Percentiles rank a stretch among this genome's conserved stretches.
Conservation (phyloP, 92 coral and sea anemone species). For the Zoanthus solanderi region DNA sequence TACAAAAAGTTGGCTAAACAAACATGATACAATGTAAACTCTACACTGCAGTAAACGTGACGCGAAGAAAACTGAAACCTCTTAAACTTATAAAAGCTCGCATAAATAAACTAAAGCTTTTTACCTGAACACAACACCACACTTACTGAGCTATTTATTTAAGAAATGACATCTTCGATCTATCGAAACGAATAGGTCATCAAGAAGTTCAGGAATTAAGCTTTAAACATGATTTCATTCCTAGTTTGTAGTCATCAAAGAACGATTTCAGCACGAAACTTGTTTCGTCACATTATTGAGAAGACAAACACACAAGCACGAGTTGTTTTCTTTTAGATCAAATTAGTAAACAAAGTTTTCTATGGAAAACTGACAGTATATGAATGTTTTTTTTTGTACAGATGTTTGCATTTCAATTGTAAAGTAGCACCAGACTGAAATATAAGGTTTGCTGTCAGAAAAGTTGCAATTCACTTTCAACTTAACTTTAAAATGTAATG, state of each 20-base stretch:
- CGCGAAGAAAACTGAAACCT: not conserved
- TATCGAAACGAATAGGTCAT: conserved; percentile 2
- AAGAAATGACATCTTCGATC: conserved; percentile 20
- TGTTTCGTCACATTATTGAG: not conserved
- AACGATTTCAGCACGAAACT: not conserved
- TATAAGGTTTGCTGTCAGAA: no score
- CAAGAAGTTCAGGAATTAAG: conserved; percentile 4
- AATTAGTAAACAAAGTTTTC: conserved; percentile 2
- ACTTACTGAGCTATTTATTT: not conserved
- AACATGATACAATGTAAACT: conserved; percentile 40
- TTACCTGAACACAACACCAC: not conserved
- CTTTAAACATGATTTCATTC: not conserved
- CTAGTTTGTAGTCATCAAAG: not conserved
- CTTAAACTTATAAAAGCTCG: not conserved
- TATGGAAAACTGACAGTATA: not conserved
- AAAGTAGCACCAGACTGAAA: no score
- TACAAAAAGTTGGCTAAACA: conserved; percentile 32
- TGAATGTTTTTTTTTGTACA: no score
- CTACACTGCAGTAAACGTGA: conserved; percentile 25
- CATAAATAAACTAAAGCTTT: not conserved
- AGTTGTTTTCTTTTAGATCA: conserved; percentile 11
- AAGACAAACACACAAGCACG: not conserved
- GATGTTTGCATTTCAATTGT: no score
- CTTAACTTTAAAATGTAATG: no score
- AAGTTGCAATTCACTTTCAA: no score